Percentiles rank a stretch among this genome's conserved stretches.
Evolutionary conservation across 2,113 vertebrate species (phyloP).

Genomic region (Pachypanchax playfairii): DNA sequence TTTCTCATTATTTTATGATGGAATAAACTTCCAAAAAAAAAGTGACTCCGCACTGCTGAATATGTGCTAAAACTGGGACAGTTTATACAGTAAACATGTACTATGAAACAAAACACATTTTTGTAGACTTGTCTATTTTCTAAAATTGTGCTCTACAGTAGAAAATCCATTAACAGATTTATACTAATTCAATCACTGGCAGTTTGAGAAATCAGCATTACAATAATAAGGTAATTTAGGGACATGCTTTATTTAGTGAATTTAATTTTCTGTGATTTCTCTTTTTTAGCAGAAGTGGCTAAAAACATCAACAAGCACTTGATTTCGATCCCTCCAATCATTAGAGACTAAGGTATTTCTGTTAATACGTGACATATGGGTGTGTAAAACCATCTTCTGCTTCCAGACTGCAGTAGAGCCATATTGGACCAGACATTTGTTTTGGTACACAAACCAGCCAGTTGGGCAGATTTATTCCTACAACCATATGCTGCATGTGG

Average conservation of each 20-base stretch:
- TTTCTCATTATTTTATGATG: slow-evolving; percentile 8
- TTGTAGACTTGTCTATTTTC: not conserved
- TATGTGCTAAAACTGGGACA: not conserved
- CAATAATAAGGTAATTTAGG: not conserved
- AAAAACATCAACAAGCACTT: slow-evolving; percentile 23
- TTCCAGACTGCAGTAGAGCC: slow-evolving; percentile 44
- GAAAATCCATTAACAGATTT: not conserved
- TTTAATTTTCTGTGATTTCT: not conserved
- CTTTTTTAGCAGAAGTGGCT: slow-evolving; percentile 7
- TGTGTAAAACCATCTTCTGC: slow-evolving; percentile 52
- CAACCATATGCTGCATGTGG: slow-evolving; percentile 31
- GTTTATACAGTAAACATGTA: not conserved
- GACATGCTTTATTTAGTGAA: not conserved
- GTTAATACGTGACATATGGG: slow-evolving; percentile 52
- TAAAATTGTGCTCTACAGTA: not conserved
- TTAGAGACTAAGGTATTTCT: slow-evolving; percentile 42
- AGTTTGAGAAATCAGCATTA: not conserved
- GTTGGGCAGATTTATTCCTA: slow-evolving; percentile 41
- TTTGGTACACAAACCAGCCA: slow-evolving; percentile 51
- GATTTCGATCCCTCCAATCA: too few species aligned
- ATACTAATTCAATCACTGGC: not conserved
- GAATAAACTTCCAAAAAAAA: not conserved
- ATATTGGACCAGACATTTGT: slow-evolving; percentile 47
- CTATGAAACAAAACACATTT: not conserved
- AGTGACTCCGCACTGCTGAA: not conserved